Conservation (phyloP, 2,797 vertebrate genomes). For the Coccyzus lansbergi region DNA sequence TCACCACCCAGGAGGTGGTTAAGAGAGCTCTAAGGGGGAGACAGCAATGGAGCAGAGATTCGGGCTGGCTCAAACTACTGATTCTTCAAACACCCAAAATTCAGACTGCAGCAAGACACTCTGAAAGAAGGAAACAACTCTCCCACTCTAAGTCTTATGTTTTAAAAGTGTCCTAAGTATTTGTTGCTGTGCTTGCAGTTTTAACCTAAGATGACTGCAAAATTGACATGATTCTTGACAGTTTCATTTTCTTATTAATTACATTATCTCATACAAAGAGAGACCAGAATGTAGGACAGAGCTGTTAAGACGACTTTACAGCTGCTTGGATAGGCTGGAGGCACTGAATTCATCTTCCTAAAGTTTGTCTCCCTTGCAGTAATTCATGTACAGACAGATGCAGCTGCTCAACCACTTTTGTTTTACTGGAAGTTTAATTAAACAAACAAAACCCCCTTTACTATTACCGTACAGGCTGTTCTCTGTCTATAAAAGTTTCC, state of each 20-base stretch:
- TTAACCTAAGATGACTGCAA: not conserved
- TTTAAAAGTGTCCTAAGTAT: not conserved
- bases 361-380: not conserved
- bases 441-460: not conserved
- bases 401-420: not conserved
- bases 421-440: slow-evolving; percentile 24
- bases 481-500: not conserved
- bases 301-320: not conserved
- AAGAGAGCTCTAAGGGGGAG: not conserved
- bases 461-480: not conserved
- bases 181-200: not conserved
- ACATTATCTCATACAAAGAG: not conserved
- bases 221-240: not conserved
- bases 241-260: not conserved
- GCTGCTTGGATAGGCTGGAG: not conserved
- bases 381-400: not conserved
- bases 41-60: not conserved
- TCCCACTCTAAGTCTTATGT: not conserved
- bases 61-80: accelerated
- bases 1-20: not conserved
- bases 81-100: not conserved
- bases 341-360: not conserved
- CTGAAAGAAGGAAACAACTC: not conserved
- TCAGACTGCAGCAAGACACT: not conserved
- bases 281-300: not conserved